Conservation (phyloP, 2,797 vertebrate genomes). For the Lepus oiostolus region DNA sequence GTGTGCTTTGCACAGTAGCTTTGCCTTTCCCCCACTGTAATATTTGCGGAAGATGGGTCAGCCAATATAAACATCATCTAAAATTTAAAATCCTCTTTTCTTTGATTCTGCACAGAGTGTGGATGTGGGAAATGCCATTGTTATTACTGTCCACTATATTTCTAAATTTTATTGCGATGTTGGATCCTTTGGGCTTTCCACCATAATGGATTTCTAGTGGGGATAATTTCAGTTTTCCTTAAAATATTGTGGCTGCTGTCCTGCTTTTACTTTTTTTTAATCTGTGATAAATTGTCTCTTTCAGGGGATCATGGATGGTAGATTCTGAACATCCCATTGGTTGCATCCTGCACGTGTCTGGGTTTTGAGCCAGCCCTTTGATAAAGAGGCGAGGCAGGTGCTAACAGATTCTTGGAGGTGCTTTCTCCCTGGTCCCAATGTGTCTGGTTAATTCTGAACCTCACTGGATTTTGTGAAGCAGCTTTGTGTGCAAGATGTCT, state of each 20-base stretch:
- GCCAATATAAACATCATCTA: slow-evolving; percentile 37
- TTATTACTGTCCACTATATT: background rate
- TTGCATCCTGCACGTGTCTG: background rate
- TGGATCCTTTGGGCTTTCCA: slow-evolving; percentile 3
- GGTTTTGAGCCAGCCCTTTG: background rate
- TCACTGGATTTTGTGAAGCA: slow-evolving; percentile 55
- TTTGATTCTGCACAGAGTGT: background rate
- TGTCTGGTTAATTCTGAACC: slow-evolving; percentile 17
- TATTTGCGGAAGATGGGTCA: background rate
- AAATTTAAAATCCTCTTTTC: slow-evolving; percentile 49
- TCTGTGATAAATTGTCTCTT: slow-evolving; percentile 21
- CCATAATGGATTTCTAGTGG: slow-evolving; percentile 1
- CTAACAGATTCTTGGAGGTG: slow-evolving; percentile 66
- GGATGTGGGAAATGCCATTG: background rate
- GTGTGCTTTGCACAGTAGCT: background rate
- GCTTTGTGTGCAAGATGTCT: slow-evolving; percentile 61
- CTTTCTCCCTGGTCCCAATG: slow-evolving; percentile 14
- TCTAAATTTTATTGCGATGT: background rate
- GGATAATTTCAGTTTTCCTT: slow-evolving; percentile 71
- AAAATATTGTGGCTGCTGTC: slow-evolving; percentile 27
- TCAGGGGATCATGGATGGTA: background rate
- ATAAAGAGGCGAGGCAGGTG: slow-evolving; percentile 31
- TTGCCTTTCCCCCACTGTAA: background rate
- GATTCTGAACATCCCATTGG: background rate
- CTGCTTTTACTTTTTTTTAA: background rate